Percentiles rank a stretch among this genome's conserved stretches.
phyloP scores from a whole-genome alignment of 2,888 invertebrate genomes.

The Andrena fulva region DNA sequence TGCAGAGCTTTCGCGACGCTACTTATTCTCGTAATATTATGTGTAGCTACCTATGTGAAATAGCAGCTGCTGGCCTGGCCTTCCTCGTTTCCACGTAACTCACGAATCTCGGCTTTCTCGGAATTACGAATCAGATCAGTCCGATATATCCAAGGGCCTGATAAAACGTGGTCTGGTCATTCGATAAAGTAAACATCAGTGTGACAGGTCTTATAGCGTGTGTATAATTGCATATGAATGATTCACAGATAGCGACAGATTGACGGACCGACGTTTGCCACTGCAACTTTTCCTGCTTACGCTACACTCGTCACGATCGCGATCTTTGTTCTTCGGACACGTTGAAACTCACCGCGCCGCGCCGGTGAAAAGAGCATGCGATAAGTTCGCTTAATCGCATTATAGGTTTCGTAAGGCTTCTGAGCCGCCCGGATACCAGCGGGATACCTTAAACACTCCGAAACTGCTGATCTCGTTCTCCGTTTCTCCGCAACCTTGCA shows the following conservation, averaged over 20 bases:
- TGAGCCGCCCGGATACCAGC: conserved; percentile 73
- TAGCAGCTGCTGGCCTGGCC: conserved; percentile 11
- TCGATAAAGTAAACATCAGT: neutral
- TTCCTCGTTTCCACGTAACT: conserved; percentile 2
- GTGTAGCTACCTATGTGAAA: conserved; percentile 30
- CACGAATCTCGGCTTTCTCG: neutral
- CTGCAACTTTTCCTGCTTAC: conserved; percentile 16
- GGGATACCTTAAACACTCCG: conserved; percentile 72
- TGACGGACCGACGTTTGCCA: conserved; percentile 4
- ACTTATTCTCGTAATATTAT: conserved; percentile 15
- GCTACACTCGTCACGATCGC: neutral
- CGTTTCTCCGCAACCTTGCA: neutral
- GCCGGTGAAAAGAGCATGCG: conserved; percentile 68
- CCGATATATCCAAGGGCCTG: neutral
- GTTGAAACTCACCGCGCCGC: conserved; percentile 25
- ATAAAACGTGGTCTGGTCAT: neutral
- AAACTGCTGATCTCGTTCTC: conserved; percentile 59
- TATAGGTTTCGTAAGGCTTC: conserved; percentile 77
- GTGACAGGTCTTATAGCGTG: conserved; percentile 4
- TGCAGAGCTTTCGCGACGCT: conserved; percentile 7
- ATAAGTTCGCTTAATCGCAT: conserved; percentile 73
- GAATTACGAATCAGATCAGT: neutral
- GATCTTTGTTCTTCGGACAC: neutral
- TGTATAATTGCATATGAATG: neutral
- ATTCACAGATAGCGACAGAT: conserved; percentile 7